Evolutionary conservation across 1,140 invertebrate genomes (phyloP), one percentile per base, ranked within the genome.

Genomic region (Pissodes strobi): DNA sequence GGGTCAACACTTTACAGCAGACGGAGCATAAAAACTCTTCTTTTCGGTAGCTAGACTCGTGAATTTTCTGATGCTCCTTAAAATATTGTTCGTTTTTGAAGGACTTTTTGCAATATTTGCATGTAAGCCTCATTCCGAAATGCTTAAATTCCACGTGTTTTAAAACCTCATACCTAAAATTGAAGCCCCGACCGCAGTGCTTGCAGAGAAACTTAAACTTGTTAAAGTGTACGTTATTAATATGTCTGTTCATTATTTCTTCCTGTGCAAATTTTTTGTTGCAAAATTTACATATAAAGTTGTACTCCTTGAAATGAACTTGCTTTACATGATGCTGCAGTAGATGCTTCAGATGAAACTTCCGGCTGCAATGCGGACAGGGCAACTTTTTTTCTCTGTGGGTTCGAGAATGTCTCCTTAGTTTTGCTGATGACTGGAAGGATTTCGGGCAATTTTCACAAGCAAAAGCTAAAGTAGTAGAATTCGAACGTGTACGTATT

Each of bases 41-140:
- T 22, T 51, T 57, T 27, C 53, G 13, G 30, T 61, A 64, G 15
- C 60, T 56, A 18, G 72, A 58, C 0, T 70, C 66, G 27, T 72
- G 63, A 8, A 61, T 59, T 56, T 68, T 55, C 4, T 37, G 41
- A 21, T 74, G 72, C 17, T 69, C 46, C 12, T 59, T 66, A 15
- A 64, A 66, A 21, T 69, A 59, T 22, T 57, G 38, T 30, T 66
- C 59, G 13, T 38, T 62, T 61, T 67, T 69, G 56, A 72, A 75
- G n/a, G 45, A 19, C 51, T 71, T 72, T 2, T 53, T 57, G 55
- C 74, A 75, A 6, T 59, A 30, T n/a, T 67, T 37, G 25, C 66
- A 68, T 2, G 13, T 25, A 12, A 72, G 69, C 17, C 58, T 60
- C 15, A 57, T 27, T 6, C 53, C 59, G 12, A 57, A 34, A 53